phyloP scores from a whole-genome alignment of 1,140 invertebrate genomes.

The Phocides pigmalion region DNA sequence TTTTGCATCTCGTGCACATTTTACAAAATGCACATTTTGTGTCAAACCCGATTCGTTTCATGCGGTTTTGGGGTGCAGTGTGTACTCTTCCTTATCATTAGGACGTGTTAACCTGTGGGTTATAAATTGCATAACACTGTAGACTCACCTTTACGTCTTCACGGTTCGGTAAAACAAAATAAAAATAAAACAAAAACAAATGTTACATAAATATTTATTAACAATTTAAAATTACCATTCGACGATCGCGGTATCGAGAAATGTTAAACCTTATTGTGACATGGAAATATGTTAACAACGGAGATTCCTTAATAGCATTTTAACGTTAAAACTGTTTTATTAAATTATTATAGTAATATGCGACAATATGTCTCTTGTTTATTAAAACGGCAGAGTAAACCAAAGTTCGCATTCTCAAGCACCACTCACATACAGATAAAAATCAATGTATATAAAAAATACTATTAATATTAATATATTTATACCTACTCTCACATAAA shows the following conservation, averaged over 20 bases:
- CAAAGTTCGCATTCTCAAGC: constrained; percentile 63
- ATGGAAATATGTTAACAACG: constrained; percentile 49
- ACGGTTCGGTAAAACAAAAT: constrained; percentile 38
- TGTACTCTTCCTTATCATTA: constrained; percentile 10
- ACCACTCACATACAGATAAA: constrained; percentile 70
- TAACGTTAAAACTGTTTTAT: constrained; percentile 5
- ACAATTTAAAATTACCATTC: constrained; percentile 77
- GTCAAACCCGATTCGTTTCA: too few species aligned
- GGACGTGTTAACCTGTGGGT: constrained; percentile 40
- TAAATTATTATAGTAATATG: constrained; percentile 41
- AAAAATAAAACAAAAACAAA: constrained; percentile 71
- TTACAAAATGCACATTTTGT: too few species aligned
- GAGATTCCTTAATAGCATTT: constrained; percentile 61
- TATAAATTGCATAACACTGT: constrained; percentile 81
- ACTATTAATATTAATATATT: constrained; percentile 68
- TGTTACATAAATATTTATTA: constrained; percentile 83
- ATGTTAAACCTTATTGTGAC: constrained; percentile 57
- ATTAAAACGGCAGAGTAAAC: constrained; percentile 42
- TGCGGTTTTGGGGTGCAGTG: constrained; percentile 28
- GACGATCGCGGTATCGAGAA: constrained; percentile 58
- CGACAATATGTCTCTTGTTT: constrained; percentile 44
- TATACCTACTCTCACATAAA: constrained; percentile 72
- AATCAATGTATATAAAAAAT: constrained; percentile 69
- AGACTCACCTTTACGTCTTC: constrained; percentile 61
- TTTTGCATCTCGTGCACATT: too few species aligned